phyloP scores from a whole-genome alignment of 2,797 vertebrate species.

The Lepilemur ruficaudatus region DNA sequence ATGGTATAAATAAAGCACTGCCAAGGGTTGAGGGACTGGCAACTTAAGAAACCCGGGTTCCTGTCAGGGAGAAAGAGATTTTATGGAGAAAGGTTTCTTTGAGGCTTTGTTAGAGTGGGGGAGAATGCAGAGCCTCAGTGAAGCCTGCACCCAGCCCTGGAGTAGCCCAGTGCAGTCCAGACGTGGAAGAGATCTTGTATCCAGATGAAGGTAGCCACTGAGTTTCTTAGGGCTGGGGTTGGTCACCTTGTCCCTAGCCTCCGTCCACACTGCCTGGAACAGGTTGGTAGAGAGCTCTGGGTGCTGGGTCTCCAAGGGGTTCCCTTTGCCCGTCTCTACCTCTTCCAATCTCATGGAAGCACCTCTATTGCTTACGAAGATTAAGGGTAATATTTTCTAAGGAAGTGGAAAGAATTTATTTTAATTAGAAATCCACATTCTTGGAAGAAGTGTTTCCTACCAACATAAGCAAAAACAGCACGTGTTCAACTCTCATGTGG shows the following conservation, averaged over 20 bases:
- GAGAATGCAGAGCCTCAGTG: slow-evolving; percentile 8
- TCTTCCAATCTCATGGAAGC: slow-evolving; percentile 36
- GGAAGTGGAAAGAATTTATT: slow-evolving; percentile 57
- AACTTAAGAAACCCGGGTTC: slow-evolving; percentile 44
- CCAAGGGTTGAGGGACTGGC: slow-evolving; percentile 65
- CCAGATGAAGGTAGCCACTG: not conserved
- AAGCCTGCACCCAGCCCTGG: not conserved
- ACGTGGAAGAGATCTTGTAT: not conserved
- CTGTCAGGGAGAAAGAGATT: slow-evolving; percentile 45
- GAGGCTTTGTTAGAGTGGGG: not conserved
- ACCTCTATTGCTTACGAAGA: slow-evolving; percentile 49
- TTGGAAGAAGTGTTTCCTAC: slow-evolving; percentile 59
- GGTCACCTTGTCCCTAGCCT: slow-evolving; percentile 38
- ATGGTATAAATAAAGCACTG: slow-evolving; percentile 77
- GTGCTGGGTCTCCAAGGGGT: not conserved
- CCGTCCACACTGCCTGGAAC: not conserved
- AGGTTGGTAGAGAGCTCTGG: slow-evolving; percentile 31
- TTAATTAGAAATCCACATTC: slow-evolving; percentile 61
- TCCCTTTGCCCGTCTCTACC: slow-evolving; percentile 52
- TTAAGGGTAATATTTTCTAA: slow-evolving; percentile 54
- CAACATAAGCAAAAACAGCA: slow-evolving; percentile 46
- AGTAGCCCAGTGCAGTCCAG: not conserved
- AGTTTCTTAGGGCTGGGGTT: slow-evolving; percentile 47
- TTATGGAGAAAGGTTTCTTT: slow-evolving; percentile 37
- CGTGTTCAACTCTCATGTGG: not conserved